These are phyloP conservation scores for Notolabrus celidotus DNA, from an alignment of 2,797 vertebrate species.

Conservation along the genomic window DNA sequence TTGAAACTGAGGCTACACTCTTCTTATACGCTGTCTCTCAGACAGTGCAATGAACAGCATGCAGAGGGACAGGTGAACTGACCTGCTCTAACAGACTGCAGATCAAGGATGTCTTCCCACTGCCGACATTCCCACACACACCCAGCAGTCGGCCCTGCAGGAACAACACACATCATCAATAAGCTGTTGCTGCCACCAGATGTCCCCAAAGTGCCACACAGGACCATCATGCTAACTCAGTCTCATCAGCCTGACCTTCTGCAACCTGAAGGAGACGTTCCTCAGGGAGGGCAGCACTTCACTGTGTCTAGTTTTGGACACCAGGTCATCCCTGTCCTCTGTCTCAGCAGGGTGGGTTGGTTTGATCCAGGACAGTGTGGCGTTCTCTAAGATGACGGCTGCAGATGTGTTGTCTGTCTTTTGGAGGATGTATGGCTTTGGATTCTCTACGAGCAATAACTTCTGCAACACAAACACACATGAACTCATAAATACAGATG, in stretches of 20 bases:
- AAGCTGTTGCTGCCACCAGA: too few species aligned
- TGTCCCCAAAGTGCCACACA: too few species aligned
- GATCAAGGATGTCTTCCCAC: conserved; percentile 85
- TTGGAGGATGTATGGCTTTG: conserved; percentile 70
- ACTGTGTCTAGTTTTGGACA: conserved; percentile 5
- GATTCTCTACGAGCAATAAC: conserved; percentile 79
- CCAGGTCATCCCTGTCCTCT: conserved; percentile 2
- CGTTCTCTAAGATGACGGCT: conserved; percentile 79
- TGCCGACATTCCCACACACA: conserved; percentile 85
- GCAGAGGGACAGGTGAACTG: conserved; percentile 31
- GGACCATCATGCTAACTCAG: too few species aligned
- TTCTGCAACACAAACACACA: conserved; percentile 65
- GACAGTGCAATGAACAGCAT: not conserved
- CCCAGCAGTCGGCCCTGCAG: conserved; percentile 82
- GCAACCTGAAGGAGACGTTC: conserved; percentile 75
- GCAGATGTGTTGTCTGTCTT: conserved; percentile 59
- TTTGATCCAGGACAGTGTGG: conserved; percentile 78
- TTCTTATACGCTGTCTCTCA: too few species aligned
- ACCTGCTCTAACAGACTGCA: conserved; percentile 84
- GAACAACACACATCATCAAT: not conserved
- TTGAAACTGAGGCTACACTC: too few species aligned
- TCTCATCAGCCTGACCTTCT: conserved; percentile 67
- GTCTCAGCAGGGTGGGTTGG: not conserved
- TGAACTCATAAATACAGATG: too few species aligned
- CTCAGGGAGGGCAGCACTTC: conserved; percentile 50